A percentile compares a stretch with the other conserved stretches of the same genome.
phyloP scores from a whole-genome alignment of 1,140 invertebrate genomes.

The Trichogramma pretiosum region DNA sequence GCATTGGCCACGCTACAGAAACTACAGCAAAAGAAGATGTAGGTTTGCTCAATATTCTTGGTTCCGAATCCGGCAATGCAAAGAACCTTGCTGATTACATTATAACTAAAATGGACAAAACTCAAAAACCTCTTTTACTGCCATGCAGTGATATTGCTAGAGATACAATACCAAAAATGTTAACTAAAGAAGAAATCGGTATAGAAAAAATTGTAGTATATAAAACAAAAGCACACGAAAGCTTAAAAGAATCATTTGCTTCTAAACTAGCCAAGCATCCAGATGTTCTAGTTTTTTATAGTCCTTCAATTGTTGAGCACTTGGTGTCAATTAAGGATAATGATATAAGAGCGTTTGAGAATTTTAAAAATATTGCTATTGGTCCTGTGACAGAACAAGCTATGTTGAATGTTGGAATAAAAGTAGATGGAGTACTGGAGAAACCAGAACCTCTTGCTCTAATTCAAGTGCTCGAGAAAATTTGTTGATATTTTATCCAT shows the following conservation, averaged over 20 bases:
- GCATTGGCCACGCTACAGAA: conserved; percentile 37
- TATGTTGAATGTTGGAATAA: conserved; percentile 24
- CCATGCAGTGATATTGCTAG: conserved; percentile 39
- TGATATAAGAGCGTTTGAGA: conserved; percentile 18
- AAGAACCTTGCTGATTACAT: conserved; percentile 34
- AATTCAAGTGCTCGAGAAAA: conserved; percentile 27
- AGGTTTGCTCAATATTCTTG: conserved; percentile 29
- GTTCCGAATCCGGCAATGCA: conserved; percentile 34
- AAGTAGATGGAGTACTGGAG: conserved; percentile 26
- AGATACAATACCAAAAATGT: conserved; percentile 32
- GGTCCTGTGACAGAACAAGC: conserved; percentile 37
- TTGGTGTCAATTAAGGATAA: conserved; percentile 22
- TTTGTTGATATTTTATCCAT: not conserved
- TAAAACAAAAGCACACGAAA: conserved; percentile 29
- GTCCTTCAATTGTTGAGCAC: conserved; percentile 36
- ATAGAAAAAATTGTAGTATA: conserved; percentile 35
- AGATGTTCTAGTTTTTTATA: conserved; percentile 37
- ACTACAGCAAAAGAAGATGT: conserved; percentile 25
- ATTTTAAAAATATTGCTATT: conserved; percentile 36
- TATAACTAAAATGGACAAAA: conserved; percentile 14
- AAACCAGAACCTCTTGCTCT: conserved; percentile 37
- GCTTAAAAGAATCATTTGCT: conserved; percentile 26
- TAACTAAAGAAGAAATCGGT: conserved; percentile 24
- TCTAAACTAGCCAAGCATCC: conserved; percentile 20
- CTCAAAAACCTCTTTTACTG: conserved; percentile 30